Conservation (phyloP, 2,113 vertebrate species). For the Pampusana beccarii region DNA sequence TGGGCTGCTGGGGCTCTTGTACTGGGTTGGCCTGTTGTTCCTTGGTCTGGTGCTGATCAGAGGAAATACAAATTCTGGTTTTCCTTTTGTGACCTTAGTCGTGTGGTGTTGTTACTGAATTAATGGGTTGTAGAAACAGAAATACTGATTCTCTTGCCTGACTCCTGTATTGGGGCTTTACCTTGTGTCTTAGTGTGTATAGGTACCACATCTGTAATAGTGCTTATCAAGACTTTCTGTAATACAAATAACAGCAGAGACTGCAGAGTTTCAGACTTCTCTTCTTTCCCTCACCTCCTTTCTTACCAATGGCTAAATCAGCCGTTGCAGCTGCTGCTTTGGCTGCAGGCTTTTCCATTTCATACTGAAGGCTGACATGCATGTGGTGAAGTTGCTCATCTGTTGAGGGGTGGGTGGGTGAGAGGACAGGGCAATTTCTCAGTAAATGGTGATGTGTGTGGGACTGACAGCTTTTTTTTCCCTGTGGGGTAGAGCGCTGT, state of each 20-base stretch:
- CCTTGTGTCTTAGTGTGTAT: background rate
- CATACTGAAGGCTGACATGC: background rate
- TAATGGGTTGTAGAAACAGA: background rate
- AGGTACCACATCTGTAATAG: background rate
- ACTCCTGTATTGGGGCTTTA: background rate
- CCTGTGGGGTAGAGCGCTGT: background rate
- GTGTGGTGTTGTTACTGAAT: background rate
- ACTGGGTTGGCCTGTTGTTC: rapidly evolving
- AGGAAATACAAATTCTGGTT: background rate
- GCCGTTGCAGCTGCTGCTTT: background rate
- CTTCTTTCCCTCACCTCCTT: background rate
- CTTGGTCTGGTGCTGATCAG: background rate
- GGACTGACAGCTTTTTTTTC: background rate
- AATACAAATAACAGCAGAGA: background rate
- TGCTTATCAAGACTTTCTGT: background rate
- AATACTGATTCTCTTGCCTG: background rate
- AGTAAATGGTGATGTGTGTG: background rate
- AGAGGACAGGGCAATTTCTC: background rate
- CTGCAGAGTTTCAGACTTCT: background rate
- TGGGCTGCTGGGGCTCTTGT: background rate
- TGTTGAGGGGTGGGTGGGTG: background rate
- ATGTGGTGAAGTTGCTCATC: background rate
- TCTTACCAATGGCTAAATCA: background rate
- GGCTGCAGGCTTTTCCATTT: constrained; percentile 10
- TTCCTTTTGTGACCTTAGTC: background rate